Evolutionary conservation across 2,797 vertebrate species (phyloP).

Genomic region (Microctenopoma steveboyesi): DNA sequence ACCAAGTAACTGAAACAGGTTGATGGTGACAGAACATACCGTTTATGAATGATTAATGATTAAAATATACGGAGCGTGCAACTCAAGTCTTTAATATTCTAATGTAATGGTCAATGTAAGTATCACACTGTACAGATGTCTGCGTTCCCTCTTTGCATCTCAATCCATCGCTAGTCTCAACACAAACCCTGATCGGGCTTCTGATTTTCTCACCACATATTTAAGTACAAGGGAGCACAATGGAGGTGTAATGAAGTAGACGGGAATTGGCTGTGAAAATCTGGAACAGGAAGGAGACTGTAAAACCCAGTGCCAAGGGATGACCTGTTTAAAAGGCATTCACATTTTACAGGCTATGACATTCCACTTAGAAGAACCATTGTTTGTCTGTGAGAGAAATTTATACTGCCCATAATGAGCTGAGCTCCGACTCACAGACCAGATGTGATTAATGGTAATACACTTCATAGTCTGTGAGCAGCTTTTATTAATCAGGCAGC

Average conservation of each 20-base stretch:
- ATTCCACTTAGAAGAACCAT: conserved; percentile 53
- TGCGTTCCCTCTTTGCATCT: background rate
- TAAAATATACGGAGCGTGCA: background rate
- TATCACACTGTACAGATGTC: background rate
- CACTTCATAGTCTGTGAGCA: conserved; percentile 22
- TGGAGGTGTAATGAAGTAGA: conserved; percentile 57
- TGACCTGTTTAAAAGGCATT: conserved; percentile 75
- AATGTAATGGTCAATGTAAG: conserved; percentile 15
- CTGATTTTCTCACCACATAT: conserved; percentile 21
- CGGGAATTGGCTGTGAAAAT: conserved; percentile 67
- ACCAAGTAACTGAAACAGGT: too few relatives aligned
- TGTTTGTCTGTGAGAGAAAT: conserved; percentile 69
- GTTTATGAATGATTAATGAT: background rate
- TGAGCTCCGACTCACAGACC: conserved; percentile 35
- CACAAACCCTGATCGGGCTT: conserved; percentile 23
- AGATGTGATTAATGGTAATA: conserved; percentile 60
- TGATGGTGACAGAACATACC: background rate
- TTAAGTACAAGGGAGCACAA: conserved; percentile 32
- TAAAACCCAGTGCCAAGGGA: conserved; percentile 69
- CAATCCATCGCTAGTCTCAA: conserved; percentile 10
- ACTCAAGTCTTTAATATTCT: conserved; percentile 1
- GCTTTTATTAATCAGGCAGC: conserved; percentile 28
- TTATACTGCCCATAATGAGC: conserved; percentile 50
- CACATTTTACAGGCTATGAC: conserved; percentile 66
- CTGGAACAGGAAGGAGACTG: conserved; percentile 66